phyloP scores from a whole-genome alignment of 2,113 vertebrate genomes.

The Tragulus kanchil region DNA sequence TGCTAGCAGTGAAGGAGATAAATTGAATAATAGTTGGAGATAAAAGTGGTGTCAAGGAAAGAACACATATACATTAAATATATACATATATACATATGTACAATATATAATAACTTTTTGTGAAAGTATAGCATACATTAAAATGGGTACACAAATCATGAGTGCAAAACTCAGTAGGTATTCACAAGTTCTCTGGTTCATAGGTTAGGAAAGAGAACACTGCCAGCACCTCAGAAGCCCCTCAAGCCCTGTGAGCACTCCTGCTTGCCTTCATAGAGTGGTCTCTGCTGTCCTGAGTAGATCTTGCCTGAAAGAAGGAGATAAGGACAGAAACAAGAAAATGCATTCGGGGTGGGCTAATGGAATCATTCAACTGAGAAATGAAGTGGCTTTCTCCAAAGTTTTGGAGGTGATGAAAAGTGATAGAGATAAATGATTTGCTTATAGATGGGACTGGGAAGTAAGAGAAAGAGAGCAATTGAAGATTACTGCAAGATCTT shows the following conservation, averaged over 20 bases:
- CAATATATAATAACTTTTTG: background rate
- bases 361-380: conserved; percentile 24
- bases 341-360: too few species aligned
- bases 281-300: background rate
- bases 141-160: background rate
- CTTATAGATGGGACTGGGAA: background rate
- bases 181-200: background rate
- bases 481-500: background rate
- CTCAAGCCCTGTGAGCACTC: background rate
- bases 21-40: background rate
- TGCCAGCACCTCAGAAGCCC: background rate
- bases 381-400: background rate
- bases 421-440: background rate
- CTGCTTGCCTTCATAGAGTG: background rate
- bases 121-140: background rate
- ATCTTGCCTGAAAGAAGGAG: background rate
- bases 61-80: background rate
- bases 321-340: background rate
- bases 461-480: background rate
- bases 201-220: background rate
- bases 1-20: conserved; percentile 3
- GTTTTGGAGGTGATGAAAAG: background rate
- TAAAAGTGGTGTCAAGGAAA: background rate
- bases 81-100: rapidly evolving
- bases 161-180: background rate